Conservation (phyloP, 2,888 invertebrate genomes). For the Kuschelorhynchus macadamiae region DNA sequence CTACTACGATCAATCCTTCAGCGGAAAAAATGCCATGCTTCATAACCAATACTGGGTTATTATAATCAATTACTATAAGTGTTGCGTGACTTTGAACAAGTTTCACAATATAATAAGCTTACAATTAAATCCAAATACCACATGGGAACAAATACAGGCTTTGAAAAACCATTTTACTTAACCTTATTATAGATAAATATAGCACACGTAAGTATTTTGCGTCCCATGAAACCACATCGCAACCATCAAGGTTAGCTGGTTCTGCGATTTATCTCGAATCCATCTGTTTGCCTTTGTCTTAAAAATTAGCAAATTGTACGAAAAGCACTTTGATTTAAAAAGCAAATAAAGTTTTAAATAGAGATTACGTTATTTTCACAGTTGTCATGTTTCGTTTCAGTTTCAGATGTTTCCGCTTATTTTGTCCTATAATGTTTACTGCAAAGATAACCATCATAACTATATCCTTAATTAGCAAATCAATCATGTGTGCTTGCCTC, state of each 20-base stretch:
- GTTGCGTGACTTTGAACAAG: conserved; percentile 31
- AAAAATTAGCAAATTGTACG: conserved; percentile 37
- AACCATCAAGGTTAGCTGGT: conserved; percentile 45
- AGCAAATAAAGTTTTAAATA: background rate
- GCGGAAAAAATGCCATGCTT: conserved; percentile 1
- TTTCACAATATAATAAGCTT: conserved; percentile 4
- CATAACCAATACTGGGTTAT: conserved; percentile 10
- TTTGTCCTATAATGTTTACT: no score
- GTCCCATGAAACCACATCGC: conserved; percentile 33
- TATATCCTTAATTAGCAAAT: no score
- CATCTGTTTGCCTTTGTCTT: conserved; percentile 44
- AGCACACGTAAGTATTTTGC: conserved; percentile 29
- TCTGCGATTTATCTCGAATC: conserved; percentile 39
- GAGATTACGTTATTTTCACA: background rate
- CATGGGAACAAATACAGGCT: conserved; percentile 17
- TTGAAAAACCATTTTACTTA: conserved; percentile 23
- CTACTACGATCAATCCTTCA: no score
- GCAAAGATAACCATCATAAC: no score
- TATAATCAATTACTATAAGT: conserved; percentile 24
- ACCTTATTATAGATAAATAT: conserved; percentile 37
- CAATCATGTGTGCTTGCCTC: no score
- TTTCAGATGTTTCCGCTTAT: no score
- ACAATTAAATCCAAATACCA: conserved; percentile 8
- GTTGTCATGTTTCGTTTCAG: no score
- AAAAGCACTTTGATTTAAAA: background rate